Evolutionary conservation across 2,888 invertebrate species (phyloP).

Genomic region (Himalopsyche anomala): DNA sequence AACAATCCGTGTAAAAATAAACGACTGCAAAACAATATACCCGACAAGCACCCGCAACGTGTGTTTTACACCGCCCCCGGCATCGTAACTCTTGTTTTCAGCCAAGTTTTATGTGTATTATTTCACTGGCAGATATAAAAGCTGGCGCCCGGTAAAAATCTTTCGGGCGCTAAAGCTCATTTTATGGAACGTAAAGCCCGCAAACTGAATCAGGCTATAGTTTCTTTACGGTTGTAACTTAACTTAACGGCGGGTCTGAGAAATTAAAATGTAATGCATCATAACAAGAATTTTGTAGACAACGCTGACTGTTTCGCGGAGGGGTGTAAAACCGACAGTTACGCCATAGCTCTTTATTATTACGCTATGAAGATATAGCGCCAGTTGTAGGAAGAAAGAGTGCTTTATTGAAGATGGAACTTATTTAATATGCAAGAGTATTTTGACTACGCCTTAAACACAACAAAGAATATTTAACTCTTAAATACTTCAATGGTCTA

Average conservation of each 20-base stretch:
- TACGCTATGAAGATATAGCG: slow-evolving; percentile 60
- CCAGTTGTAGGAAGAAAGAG: slow-evolving; percentile 51
- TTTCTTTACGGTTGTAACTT: slow-evolving; percentile 60
- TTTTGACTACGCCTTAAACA: no score
- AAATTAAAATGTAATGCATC: slow-evolving; percentile 65
- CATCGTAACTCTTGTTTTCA: slow-evolving; percentile 76
- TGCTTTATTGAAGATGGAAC: slow-evolving; percentile 57
- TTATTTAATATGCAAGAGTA: no score
- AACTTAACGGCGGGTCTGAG: slow-evolving; percentile 55
- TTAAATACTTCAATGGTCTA: no score
- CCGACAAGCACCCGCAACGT: slow-evolving; percentile 50
- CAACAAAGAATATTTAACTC: no score
- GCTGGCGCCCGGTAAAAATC: slow-evolving; percentile 53
- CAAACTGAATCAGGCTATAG: slow-evolving; percentile 59
- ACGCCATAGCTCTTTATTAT: slow-evolving; percentile 58
- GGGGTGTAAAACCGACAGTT: slow-evolving; percentile 35
- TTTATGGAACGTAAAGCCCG: slow-evolving; percentile 60
- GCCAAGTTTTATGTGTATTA: slow-evolving; percentile 78
- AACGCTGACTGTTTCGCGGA: slow-evolving; percentile 40
- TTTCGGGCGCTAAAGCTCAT: slow-evolving; percentile 57
- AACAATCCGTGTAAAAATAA: slow-evolving; percentile 63
- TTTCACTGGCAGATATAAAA: slow-evolving; percentile 76
- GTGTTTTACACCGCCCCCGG: slow-evolving; percentile 54
- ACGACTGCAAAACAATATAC: slow-evolving; percentile 58
- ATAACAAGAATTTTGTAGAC: slow-evolving; percentile 57